phyloP scores from a whole-genome alignment of 2,797 vertebrate species.

The Tarsius wallacei region DNA sequence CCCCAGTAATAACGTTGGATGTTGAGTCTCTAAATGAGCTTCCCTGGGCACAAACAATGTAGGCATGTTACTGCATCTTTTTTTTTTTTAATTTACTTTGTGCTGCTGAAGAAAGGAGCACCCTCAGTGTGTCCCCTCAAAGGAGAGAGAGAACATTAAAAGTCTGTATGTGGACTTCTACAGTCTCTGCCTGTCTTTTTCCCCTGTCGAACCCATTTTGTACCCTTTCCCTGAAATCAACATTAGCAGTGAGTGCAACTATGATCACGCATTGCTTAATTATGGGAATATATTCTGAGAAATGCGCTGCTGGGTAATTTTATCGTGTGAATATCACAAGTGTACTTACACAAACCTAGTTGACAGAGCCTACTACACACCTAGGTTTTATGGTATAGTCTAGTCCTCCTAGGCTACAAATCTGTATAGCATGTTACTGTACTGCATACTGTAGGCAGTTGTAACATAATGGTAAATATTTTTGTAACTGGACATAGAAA shows the following conservation, averaged over 20 bases:
- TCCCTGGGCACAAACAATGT: neutral
- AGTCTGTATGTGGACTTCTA: accelerated
- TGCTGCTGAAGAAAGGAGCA: neutral
- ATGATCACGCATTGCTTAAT: neutral
- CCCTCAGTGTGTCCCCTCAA: neutral
- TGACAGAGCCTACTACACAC: neutral
- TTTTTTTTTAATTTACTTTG: neutral
- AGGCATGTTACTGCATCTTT: accelerated
- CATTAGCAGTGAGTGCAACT: neutral
- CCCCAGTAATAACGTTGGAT: neutral
- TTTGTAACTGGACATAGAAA: neutral
- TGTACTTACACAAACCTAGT: neutral
- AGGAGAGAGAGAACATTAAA: neutral
- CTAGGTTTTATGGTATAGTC: neutral
- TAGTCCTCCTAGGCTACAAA: neutral
- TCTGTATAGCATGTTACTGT: neutral
- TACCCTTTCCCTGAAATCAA: neutral
- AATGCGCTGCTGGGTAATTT: neutral
- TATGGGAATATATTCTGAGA: neutral
- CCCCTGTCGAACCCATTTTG: neutral
- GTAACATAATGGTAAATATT: neutral
- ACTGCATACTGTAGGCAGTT: neutral
- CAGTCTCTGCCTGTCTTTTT: neutral
- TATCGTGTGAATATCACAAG: neutral
- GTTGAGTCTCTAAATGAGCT: neutral